Base-by-base conservation (phyloP, 2,113 vertebrate species). In the Triplophysa dalaica region DNA sequence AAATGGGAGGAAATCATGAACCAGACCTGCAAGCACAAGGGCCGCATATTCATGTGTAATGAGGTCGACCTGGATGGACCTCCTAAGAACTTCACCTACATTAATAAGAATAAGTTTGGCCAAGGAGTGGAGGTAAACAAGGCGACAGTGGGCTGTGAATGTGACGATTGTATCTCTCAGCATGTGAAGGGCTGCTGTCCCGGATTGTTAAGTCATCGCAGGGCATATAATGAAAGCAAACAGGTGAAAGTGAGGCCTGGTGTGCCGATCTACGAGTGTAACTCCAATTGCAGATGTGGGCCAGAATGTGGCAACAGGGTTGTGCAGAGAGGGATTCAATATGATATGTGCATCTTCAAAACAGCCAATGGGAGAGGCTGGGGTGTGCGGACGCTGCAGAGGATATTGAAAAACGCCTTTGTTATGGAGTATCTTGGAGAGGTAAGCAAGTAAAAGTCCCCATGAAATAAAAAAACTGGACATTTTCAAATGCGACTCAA, bases 341-440 rank as follows among this genome's bases (percentile, higher is more conserved):
- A 95, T 2, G 91, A 97, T 86, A 89, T 98, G 78, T 95, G 95
- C 89, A 97, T 98, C 89, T 98, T 97, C 86, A 95, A 93, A 83
- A 98, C 96, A 0, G 85, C 89, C 68, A 92, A 98, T 3, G 95
- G 94, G 1, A 93, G 95, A 0, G 97, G 96, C 9, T 98, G 96
- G 97, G 97, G 96, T 0, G 96, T 97, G 12, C 93, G 95, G 41
- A 95, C 96, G 0, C 85, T 97, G 79, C 92, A 97, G 88, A 94
- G 92, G 81, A 98, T 97, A 84, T 93, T 90, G 73, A 96, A 94
- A 89, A 95, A 95, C 89, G 93, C 91, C 22, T 98, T 97, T n/a
- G 95, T 98, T 85, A 97, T 98, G 95, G 96, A 97, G 89, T 97
- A 98, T 22, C 92, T 97, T 5, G 96, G 96, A n/a, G 95, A 98